Base-by-base conservation (phyloP, 2,888 invertebrate genomes). In the Nebria salina region DNA sequence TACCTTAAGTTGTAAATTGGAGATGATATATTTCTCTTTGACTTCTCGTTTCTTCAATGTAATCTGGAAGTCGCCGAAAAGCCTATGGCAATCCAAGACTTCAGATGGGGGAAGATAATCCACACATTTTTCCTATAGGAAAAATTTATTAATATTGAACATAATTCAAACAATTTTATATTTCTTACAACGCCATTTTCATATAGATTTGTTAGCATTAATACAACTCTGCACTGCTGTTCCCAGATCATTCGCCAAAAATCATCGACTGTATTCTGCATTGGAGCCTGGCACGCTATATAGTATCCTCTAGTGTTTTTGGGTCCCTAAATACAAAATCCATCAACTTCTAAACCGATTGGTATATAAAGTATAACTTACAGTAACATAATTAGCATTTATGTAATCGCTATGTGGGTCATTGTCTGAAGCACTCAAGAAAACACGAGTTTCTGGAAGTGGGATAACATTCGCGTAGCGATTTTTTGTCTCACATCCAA, bases 181-280 rank as follows among this genome's bases (percentile, higher is more conserved):
- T 41, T 82, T 89, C 92, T 90, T 88, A 95, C 95, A 86, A 96
- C 94, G 82, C 97, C 97, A 85, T 96, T 95, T 89, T 97, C 97
- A 86, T 94, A 94, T 82, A 97, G 93, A 89, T 96, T 96, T 0
- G 97, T 97, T 54, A 97, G 91, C 96, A 97, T 97, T 82, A 98
- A 92, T 83, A 98, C 92, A 66, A 97, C 94, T 85, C 96, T 93
- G 13, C 94, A 93, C 88, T 97, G 96, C 88, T 98, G 97, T 86
- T 98, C 97, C 98, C 98, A 98, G 76, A 97, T 92, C 98, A 98
- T 97, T 70, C 96, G 92, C 98, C 98, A 98, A 88, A 98, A 97
- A 89, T 98, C 98, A 43, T 91, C 91, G 0, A 96, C 93, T 0
- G 97, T 98, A 84, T 93, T 93, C 81, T 94, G 93, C 84, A 97